phyloP scores from a whole-genome alignment of 37 sponge, comb jelly and placozoan genomes.

The Beroe ovata region DNA sequence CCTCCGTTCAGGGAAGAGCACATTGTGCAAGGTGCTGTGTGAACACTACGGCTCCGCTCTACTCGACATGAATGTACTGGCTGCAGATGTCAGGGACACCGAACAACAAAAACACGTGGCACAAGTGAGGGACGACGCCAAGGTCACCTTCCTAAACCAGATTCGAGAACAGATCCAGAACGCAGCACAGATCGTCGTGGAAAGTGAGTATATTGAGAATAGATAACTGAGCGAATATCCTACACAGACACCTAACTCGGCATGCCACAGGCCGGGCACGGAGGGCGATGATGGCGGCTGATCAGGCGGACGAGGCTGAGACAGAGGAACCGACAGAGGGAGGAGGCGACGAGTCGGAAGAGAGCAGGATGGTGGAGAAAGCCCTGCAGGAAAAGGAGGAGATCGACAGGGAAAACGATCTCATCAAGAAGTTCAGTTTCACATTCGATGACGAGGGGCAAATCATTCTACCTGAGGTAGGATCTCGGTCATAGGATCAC shows the following conservation, averaged over 20 bases:
- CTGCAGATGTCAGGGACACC: slow-evolving; percentile 70
- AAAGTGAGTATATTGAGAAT: slow-evolving; percentile 58
- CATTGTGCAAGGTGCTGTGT: slow-evolving; percentile 75
- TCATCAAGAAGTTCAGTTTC: slow-evolving; percentile 60
- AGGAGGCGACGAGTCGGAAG: slow-evolving; percentile 72
- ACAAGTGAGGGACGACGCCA: slow-evolving; percentile 77
- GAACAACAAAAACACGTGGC: slow-evolving; percentile 70
- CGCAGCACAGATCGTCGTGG: slow-evolving; percentile 40
- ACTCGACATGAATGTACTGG: slow-evolving; percentile 71
- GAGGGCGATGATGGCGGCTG: slow-evolving; percentile 69
- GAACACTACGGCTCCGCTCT: slow-evolving; percentile 81
- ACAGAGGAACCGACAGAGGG: background rate
- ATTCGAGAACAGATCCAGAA: slow-evolving; percentile 58
- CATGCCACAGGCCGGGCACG: background rate
- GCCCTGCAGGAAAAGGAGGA: slow-evolving; percentile 72
- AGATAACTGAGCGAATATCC: too few relatives aligned
- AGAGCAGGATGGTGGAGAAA: slow-evolving; percentile 68
- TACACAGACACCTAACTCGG: too few relatives aligned
- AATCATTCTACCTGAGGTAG: slow-evolving; percentile 58
- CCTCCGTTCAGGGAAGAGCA: slow-evolving; percentile 77
- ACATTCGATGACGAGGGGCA: slow-evolving; percentile 58
- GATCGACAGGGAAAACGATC: slow-evolving; percentile 10
- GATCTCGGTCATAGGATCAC: too few relatives aligned
- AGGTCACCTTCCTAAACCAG: slow-evolving; percentile 57
- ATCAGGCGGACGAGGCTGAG: slow-evolving; percentile 70